Conservation (phyloP, 2,888 invertebrate genomes). For the Sthenelais limicola region DNA sequence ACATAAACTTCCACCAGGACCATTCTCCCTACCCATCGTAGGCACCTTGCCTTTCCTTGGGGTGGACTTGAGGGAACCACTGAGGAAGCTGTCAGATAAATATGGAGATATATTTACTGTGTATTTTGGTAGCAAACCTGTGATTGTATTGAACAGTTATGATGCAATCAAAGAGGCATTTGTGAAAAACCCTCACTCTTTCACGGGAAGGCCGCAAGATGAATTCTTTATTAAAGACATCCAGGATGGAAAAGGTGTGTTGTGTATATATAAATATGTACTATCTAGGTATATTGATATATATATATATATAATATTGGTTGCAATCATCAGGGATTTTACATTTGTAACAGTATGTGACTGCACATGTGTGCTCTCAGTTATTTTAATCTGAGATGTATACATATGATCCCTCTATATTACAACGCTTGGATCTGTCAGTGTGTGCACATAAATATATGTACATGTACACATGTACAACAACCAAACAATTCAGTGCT, state of each 20-base stretch:
- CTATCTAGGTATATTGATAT: no score
- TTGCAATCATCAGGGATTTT: no score
- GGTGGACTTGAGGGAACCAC: constrained; percentile 18
- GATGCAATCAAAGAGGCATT: constrained; percentile 43
- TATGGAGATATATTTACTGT: constrained; percentile 42
- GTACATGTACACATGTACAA: no score
- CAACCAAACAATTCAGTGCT: no score
- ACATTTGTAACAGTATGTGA: no score
- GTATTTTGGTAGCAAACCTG: constrained; percentile 24
- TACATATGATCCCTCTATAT: no score
- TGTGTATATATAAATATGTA: no score
- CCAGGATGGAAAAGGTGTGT: constrained; percentile 27
- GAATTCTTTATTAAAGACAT: constrained; percentile 33
- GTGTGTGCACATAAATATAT: no score
- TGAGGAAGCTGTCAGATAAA: constrained; percentile 7
- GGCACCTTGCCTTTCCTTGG: constrained; percentile 34
- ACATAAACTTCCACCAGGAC: constrained; percentile 39
- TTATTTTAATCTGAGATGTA: no score
- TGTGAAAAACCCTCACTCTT: constrained; percentile 8
- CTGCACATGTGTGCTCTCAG: no score
- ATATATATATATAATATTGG: no score
- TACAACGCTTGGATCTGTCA: no score
- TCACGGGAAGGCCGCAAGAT: constrained; percentile 39
- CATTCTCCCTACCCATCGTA: constrained; percentile 29
- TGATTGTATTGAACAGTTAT: constrained; percentile 31